Percentiles rank a stretch among this genome's conserved stretches.
Conservation (phyloP, 2,797 vertebrate genomes). For the Geotrypetes seraphini region DNA sequence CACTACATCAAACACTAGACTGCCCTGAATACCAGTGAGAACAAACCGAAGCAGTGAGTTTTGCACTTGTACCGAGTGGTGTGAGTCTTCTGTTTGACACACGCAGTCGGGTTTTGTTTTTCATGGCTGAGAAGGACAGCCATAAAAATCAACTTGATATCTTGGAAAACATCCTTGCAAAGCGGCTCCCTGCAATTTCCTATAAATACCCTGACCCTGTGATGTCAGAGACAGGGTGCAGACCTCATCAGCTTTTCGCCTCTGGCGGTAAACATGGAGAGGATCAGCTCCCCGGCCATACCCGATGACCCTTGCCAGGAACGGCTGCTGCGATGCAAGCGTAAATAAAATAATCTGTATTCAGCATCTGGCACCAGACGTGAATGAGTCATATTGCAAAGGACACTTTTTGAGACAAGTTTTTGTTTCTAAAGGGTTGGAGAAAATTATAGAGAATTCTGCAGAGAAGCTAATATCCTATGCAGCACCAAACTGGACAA, state of each 20-base stretch:
- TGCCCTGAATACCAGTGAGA: too few relatives aligned
- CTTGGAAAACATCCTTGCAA: slow-evolving; percentile 1
- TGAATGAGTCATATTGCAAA: background rate
- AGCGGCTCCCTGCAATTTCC: slow-evolving; percentile 32
- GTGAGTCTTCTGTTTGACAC: too few relatives aligned
- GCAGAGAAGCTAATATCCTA: too few relatives aligned
- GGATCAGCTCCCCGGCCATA: background rate
- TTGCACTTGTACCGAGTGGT: too few relatives aligned
- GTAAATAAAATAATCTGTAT: background rate
- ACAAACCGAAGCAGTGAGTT: too few relatives aligned
- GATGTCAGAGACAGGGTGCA: slow-evolving; percentile 52
- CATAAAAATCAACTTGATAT: too few relatives aligned
- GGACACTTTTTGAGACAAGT: background rate
- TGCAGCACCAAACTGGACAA: too few relatives aligned
- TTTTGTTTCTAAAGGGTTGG: background rate
- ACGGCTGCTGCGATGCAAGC: slow-evolving; percentile 1
- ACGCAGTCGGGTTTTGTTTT: too few relatives aligned
- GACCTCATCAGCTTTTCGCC: slow-evolving; percentile 29
- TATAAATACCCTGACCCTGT: slow-evolving; percentile 41
- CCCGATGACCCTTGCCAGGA: background rate
- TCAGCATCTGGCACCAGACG: background rate
- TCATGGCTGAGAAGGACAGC: too few relatives aligned
- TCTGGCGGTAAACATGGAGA: slow-evolving; percentile 15
- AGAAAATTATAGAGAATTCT: too few relatives aligned
- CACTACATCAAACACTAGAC: too few relatives aligned